Percentiles rank a stretch among this genome's conserved stretches.
These are phyloP conservation scores for human (Homo sapiens) DNA, from an alignment of 2,113 vertebrate genomes.

Conservation along the genomic window GRCh38 chr1:192421001-192421500, in stretches of 20 bases:
- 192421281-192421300: slow-evolving; percentile 27
- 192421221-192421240: not conserved
- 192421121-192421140: not conserved
- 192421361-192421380: not conserved
- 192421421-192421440: not conserved
- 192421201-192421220: not conserved
- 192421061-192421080: not conserved
- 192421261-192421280: not conserved
- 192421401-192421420: not conserved
- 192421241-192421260: not conserved
- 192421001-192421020: not conserved
- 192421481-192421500: not conserved
- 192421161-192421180: not conserved
- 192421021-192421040: not conserved
- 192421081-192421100: slow-evolving; percentile 21
- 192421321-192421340: slow-evolving; percentile 26
- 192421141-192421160: fast-evolving
- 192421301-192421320: slow-evolving; percentile 23
- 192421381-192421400: not conserved
- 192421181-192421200: not conserved
- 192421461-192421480: not conserved
- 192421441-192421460: not conserved
- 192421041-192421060: not conserved
- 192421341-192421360: not conserved
- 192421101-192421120: not conserved